Percentiles rank a stretch among this genome's conserved stretches.
Conservation (phyloP, 2,113 vertebrate genomes). For the Notiomystis cincta region DNA sequence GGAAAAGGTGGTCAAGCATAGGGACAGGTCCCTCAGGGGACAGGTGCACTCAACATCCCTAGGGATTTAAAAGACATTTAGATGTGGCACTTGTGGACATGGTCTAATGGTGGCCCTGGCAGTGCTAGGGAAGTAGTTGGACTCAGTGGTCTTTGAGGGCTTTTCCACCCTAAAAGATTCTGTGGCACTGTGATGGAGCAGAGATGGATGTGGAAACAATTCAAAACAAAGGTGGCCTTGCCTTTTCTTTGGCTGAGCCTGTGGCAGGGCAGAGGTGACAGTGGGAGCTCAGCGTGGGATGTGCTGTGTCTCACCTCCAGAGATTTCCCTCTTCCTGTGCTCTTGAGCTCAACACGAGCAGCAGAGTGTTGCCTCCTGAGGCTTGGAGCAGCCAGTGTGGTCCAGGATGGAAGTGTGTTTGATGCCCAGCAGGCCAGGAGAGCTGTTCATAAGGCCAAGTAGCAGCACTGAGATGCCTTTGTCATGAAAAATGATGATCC, state of each 20-base stretch:
- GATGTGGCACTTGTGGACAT: not conserved
- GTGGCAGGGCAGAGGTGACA: not conserved
- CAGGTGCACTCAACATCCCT: not conserved
- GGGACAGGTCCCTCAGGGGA: not conserved
- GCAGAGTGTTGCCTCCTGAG: not conserved
- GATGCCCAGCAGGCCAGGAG: not conserved
- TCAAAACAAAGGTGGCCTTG: accelerated
- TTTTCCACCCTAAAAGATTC: not conserved
- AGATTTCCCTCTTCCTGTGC: not conserved
- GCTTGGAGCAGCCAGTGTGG: not conserved
- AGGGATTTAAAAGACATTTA: not conserved
- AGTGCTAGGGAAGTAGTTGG: not conserved
- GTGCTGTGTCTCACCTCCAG: too few relatives aligned
- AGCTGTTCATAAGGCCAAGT: not conserved
- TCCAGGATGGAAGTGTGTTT: not conserved
- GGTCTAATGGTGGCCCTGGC: not conserved
- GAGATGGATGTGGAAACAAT: not conserved
- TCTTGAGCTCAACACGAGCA: not conserved
- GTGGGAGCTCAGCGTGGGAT: accelerated
- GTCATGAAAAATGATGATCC: not conserved
- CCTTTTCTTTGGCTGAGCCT: not conserved
- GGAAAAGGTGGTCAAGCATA: too few relatives aligned
- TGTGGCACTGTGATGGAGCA: not conserved
- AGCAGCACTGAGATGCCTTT: not conserved
- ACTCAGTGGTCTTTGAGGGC: not conserved